Percentiles rank a stretch among this genome's conserved stretches.
Conservation (phyloP, 2,888 invertebrate species). For the Athalia circularis region DNA sequence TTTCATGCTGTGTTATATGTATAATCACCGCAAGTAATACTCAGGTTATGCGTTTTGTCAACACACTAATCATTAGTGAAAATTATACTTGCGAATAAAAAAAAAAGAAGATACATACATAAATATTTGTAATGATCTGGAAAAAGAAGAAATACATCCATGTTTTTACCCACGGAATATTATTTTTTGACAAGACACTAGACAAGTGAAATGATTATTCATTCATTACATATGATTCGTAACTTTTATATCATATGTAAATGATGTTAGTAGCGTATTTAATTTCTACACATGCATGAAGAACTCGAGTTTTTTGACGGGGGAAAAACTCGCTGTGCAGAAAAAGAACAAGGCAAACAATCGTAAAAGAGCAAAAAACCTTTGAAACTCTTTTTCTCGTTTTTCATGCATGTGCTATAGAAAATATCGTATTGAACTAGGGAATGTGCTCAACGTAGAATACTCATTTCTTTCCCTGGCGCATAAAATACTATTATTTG, state of each 20-base stretch:
- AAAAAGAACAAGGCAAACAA: too few species aligned
- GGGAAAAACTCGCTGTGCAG: too few species aligned
- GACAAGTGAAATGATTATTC: constrained; percentile 2
- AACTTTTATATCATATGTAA: background rate
- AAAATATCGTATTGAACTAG: too few species aligned
- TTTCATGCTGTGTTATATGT: constrained; percentile 39
- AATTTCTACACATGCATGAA: background rate
- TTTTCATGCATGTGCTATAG: too few species aligned
- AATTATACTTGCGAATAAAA: constrained; percentile 47
- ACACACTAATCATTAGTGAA: constrained; percentile 57
- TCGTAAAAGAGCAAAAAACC: too few species aligned
- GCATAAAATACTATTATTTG: background rate
- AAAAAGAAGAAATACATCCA: constrained; percentile 66
- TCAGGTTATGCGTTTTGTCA: constrained; percentile 38
- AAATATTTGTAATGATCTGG: constrained; percentile 71
- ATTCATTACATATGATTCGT: background rate
- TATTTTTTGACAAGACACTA: background rate
- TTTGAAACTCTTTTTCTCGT: too few species aligned
- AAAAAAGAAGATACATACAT: constrained; percentile 68
- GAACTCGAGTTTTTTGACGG: too few species aligned
- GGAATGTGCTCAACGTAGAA: too few species aligned
- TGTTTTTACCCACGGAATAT: constrained; percentile 42
- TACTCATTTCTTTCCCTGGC: too few species aligned
- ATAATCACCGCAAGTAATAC: constrained; percentile 24
- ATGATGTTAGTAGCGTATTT: background rate